These are phyloP conservation scores for Eulemur coronatus DNA, from an alignment of 2,797 vertebrate species.

Conservation along the genomic window DNA sequence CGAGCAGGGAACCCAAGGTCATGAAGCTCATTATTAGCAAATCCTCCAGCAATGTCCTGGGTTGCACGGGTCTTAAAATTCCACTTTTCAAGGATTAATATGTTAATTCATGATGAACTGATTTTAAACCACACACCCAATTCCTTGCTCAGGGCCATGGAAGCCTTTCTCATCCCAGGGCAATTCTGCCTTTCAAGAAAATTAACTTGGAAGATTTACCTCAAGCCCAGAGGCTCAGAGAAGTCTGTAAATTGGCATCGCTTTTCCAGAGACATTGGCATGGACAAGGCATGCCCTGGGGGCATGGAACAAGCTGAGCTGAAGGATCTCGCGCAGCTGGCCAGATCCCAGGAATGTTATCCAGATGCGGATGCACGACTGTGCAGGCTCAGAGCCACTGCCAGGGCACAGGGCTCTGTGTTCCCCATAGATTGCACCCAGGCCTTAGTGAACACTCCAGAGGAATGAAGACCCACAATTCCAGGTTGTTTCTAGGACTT, in stretches of 20 bases:
- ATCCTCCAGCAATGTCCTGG: no score
- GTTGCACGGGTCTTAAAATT: neutral
- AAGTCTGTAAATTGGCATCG: neutral
- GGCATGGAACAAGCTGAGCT: neutral
- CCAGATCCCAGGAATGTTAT: neutral
- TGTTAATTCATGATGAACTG: neutral
- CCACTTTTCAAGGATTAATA: neutral
- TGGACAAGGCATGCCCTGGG: fast-evolving
- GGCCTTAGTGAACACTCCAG: fast-evolving
- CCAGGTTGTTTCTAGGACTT: neutral
- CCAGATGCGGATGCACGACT: fast-evolving
- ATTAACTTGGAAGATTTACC: neutral
- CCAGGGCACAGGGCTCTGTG: neutral
- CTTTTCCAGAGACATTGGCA: fast-evolving
- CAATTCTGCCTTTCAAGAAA: neutral
- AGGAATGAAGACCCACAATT: fast-evolving
- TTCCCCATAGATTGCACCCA: fast-evolving
- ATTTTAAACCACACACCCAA: neutral
- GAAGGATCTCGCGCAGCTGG: fast-evolving
- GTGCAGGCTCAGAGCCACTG: neutral
- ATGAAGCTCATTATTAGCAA: neutral
- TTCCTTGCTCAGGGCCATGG: neutral
- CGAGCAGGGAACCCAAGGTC: no score
- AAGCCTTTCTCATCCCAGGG: neutral
- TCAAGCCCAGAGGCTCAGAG: neutral